phyloP scores from a whole-genome alignment of 92 coral and sea anemone species.

The Parazoanthus darwini region DNA sequence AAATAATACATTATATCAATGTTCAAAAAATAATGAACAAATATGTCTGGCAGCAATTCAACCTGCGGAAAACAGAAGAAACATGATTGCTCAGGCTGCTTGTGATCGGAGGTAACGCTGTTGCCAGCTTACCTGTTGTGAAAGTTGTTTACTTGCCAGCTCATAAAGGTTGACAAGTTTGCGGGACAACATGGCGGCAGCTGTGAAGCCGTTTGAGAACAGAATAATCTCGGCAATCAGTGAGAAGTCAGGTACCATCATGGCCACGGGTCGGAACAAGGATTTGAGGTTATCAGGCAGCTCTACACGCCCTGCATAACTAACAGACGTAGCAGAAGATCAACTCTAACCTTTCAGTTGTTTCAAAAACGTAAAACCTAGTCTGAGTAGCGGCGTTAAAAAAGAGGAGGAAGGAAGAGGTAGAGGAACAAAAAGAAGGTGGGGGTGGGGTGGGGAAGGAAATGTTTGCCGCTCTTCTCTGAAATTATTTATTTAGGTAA shows the following conservation, averaged over 20 bases:
- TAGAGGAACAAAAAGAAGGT: no score
- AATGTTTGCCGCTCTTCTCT: no score
- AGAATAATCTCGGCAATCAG: constrained; percentile 92
- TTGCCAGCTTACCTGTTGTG: constrained; percentile 81
- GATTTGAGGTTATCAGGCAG: constrained; percentile 95
- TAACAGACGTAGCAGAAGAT: background rate
- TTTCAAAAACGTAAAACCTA: background rate
- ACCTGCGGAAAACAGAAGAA: no score
- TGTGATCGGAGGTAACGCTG: background rate
- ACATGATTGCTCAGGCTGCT: no score
- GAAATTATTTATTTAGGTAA: no score
- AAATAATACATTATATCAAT: no score
- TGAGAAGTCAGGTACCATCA: constrained; percentile 97
- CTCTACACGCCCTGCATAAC: constrained; percentile 97
- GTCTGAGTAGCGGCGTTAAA: no score
- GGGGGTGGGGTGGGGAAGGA: no score
- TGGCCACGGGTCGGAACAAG: constrained; percentile 95
- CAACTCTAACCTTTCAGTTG: no score
- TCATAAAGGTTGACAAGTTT: constrained; percentile 90
- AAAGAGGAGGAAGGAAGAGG: no score
- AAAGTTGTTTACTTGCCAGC: constrained; percentile 91
- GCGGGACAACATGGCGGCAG: constrained; percentile 87
- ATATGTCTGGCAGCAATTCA: no score
- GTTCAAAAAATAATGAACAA: no score
- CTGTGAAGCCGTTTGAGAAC: constrained; percentile 93